Evolutionary conservation across 1,140 invertebrate species (phyloP).

Genomic region (Heterodera schachtii): DNA sequence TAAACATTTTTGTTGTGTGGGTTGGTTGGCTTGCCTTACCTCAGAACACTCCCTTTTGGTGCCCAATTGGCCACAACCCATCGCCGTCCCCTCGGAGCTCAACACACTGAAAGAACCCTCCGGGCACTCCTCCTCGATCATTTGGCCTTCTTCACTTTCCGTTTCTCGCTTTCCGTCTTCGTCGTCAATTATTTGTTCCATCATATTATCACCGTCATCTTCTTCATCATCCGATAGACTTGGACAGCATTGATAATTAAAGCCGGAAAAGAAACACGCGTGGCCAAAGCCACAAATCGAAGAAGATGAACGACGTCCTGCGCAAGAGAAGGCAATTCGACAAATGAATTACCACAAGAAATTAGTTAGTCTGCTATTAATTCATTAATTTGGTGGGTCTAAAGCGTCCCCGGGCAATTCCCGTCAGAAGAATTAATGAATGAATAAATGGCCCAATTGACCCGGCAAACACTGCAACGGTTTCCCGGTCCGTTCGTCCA

Average conservation of each 20-base stretch:
- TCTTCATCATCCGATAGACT: constrained; percentile 43
- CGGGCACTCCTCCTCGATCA: constrained; percentile 37
- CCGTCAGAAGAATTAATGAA: no score
- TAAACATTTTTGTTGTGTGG: no score
- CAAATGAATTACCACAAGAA: constrained; percentile 23
- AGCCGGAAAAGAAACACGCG: constrained; percentile 53
- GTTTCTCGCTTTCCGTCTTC: constrained; percentile 19
- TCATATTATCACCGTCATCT: constrained; percentile 11
- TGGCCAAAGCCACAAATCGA: constrained; percentile 46
- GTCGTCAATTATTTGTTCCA: not conserved
- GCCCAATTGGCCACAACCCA: constrained; percentile 30
- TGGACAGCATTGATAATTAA: constrained; percentile 54
- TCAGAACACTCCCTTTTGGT: constrained; percentile 31
- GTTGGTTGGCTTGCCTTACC: constrained; percentile 8
- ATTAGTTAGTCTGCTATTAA: not conserved
- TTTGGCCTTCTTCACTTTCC: not conserved
- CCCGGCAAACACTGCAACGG: constrained; percentile 51
- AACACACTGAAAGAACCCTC: constrained; percentile 38
- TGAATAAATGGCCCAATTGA: constrained; percentile 10
- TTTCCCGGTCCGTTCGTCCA: constrained; percentile 39
- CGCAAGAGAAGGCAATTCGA: not conserved
- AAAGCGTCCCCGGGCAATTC: no score
- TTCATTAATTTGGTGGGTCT: no score
- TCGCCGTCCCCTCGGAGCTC: constrained; percentile 18
- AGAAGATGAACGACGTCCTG: constrained; percentile 46